These are phyloP conservation scores for Dysmachus trigonus DNA, from an alignment of 2,888 invertebrate species.

Conservation along the genomic window DNA sequence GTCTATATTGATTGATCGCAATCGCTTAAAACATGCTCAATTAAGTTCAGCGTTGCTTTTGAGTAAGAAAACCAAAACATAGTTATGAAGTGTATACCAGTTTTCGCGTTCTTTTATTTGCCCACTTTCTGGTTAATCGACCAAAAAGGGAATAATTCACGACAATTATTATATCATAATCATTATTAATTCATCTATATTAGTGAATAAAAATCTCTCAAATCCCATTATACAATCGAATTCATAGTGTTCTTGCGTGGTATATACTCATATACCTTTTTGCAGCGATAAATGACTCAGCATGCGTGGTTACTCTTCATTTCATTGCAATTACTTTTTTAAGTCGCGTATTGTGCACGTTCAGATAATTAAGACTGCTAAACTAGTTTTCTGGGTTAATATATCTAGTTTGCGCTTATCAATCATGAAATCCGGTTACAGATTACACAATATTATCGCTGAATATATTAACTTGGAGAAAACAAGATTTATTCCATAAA, in stretches of 20 bases:
- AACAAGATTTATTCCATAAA: constrained; percentile 26
- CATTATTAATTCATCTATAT: too few relatives aligned
- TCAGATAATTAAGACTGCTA: background rate
- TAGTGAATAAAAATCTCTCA: background rate
- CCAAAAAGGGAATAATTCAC: background rate
- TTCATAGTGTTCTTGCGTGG: background rate
- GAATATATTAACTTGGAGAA: constrained; percentile 28
- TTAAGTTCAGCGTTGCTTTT: background rate
- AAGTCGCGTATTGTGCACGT: background rate
- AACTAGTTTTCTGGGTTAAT: constrained; percentile 32
- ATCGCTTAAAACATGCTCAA: background rate
- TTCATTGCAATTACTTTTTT: background rate
- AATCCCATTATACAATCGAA: background rate
- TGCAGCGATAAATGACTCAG: background rate
- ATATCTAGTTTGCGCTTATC: background rate
- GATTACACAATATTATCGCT: constrained; percentile 22
- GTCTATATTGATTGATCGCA: background rate
- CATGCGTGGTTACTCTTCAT: background rate
- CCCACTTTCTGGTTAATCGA: background rate
- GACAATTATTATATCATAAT: too few relatives aligned
- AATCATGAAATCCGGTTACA: constrained; percentile 1
- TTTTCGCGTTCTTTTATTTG: background rate
- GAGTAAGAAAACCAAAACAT: background rate
- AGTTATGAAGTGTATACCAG: background rate
- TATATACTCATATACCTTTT: background rate